A percentile compares a stretch with the other conserved stretches of the same genome.
Conservation (phyloP, 2,113 vertebrate species). For the Shinisaurus crocodilurus region DNA sequence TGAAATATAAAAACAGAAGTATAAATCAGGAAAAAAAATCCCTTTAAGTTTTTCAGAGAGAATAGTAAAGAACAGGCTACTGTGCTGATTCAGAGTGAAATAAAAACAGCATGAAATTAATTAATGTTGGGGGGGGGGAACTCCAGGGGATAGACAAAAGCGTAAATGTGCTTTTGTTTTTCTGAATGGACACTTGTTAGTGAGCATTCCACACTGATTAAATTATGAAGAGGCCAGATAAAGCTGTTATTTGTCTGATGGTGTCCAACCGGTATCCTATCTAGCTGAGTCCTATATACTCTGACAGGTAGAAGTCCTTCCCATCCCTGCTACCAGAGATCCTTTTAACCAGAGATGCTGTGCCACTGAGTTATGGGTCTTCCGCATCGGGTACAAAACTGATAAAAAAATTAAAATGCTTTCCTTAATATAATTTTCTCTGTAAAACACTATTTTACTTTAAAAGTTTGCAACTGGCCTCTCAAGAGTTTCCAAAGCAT, state of each 20-base stretch:
- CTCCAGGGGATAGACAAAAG: constrained; percentile 18
- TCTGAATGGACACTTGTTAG: not conserved
- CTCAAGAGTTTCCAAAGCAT: not conserved
- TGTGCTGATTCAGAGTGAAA: not conserved
- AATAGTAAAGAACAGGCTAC: not conserved
- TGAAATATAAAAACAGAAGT: constrained; percentile 57
- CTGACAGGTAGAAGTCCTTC: not conserved
- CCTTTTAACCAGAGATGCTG: not conserved
- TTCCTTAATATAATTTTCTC: not conserved
- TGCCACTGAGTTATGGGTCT: not conserved
- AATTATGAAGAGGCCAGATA: not conserved
- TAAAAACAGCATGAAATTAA: constrained; percentile 3
- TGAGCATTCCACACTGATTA: not conserved
- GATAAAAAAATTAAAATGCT: not conserved
- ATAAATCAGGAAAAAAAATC: constrained; percentile 40
- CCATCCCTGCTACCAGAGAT: no score
- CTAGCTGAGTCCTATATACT: not conserved
- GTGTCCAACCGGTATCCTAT: not conserved
- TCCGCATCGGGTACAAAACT: not conserved
- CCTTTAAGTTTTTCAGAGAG: constrained; percentile 24
- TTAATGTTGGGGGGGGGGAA: constrained; percentile 44
- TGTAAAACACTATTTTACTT: not conserved
- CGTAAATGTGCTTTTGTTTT: constrained; percentile 26
- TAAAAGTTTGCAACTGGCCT: not conserved
- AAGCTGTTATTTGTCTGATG: not conserved